Percentiles rank a stretch among this genome's conserved stretches.
Evolutionary conservation across 2,888 invertebrate genomes (phyloP).

Genomic region (Reticulitermes lucifugus): DNA sequence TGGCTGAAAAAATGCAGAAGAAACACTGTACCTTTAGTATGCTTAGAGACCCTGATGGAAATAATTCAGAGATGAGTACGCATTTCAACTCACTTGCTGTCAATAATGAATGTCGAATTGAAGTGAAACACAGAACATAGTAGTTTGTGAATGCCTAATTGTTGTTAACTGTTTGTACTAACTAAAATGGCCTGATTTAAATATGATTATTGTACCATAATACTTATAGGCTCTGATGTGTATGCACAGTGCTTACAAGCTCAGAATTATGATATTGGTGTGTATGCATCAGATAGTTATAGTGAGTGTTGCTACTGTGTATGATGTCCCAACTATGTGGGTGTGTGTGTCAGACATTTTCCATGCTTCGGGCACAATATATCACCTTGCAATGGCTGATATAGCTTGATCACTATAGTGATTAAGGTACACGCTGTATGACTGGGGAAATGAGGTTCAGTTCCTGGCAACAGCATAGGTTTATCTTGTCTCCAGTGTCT

Average conservation of each 20-base stretch:
- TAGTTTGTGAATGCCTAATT: conserved; percentile 14
- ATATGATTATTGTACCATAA: background rate
- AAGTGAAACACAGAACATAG: background rate
- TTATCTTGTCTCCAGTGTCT: too few relatives aligned
- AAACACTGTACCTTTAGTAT: background rate
- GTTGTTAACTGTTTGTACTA: conserved; percentile 3
- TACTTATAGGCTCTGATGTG: background rate
- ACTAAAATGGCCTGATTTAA: conserved; percentile 10
- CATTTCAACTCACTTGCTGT: background rate
- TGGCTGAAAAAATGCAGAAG: conserved; percentile 15
- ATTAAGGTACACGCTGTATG: too few relatives aligned
- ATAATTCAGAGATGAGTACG: background rate
- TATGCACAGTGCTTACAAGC: background rate
- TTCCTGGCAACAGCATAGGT: too few relatives aligned
- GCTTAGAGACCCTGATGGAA: background rate
- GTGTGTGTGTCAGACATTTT: too few relatives aligned
- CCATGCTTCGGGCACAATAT: too few relatives aligned
- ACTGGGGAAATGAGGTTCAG: too few relatives aligned
- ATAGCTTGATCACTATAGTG: too few relatives aligned
- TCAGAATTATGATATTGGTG: too few relatives aligned
- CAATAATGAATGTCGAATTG: conserved; percentile 1
- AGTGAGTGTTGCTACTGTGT: too few relatives aligned
- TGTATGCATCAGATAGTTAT: too few relatives aligned
- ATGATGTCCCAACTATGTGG: too few relatives aligned
- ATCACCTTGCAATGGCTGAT: too few relatives aligned